Conservation (phyloP, 2,797 vertebrate species). For the Lithobates sylvaticus region DNA sequence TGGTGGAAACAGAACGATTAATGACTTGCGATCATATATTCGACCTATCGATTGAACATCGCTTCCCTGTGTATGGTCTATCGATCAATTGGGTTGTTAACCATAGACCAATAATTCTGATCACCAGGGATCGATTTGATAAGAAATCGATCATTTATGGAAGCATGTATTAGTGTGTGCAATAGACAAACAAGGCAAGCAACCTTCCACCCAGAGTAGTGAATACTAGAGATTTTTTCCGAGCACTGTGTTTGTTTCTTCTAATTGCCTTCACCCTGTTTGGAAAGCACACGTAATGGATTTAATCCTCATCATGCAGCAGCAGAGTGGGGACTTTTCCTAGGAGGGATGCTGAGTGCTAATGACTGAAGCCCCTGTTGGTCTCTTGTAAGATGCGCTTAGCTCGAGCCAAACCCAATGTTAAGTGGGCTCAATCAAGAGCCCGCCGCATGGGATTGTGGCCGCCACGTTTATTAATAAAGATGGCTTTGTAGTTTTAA, state of each 20-base stretch:
- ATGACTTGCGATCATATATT: too few species aligned
- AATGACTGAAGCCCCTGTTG: constrained; percentile 75
- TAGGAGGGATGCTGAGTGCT: constrained; percentile 79
- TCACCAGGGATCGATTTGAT: too few species aligned
- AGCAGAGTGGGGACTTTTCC: constrained; percentile 77
- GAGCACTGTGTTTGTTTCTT: constrained; percentile 43
- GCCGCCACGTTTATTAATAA: too few species aligned
- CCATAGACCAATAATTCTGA: too few species aligned
- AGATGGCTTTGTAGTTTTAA: too few species aligned
- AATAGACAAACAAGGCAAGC: background rate
- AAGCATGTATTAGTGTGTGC: background rate
- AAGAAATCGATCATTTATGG: too few species aligned
- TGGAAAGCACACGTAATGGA: constrained; percentile 49
- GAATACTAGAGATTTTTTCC: constrained; percentile 15
- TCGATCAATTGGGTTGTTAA: too few species aligned
- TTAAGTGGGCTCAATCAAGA: too few species aligned
- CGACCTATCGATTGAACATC: too few species aligned
- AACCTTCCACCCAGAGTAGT: background rate
- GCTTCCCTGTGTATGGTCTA: too few species aligned
- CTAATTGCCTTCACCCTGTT: constrained; percentile 54
- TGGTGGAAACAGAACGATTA: too few species aligned
- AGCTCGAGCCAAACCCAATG: constrained; percentile 64
- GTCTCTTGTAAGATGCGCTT: constrained; percentile 65
- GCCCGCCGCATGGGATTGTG: too few species aligned
- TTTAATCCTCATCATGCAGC: constrained; percentile 64